Conservation (phyloP, 2,113 vertebrate species). For the Pterocles gutturalis region DNA sequence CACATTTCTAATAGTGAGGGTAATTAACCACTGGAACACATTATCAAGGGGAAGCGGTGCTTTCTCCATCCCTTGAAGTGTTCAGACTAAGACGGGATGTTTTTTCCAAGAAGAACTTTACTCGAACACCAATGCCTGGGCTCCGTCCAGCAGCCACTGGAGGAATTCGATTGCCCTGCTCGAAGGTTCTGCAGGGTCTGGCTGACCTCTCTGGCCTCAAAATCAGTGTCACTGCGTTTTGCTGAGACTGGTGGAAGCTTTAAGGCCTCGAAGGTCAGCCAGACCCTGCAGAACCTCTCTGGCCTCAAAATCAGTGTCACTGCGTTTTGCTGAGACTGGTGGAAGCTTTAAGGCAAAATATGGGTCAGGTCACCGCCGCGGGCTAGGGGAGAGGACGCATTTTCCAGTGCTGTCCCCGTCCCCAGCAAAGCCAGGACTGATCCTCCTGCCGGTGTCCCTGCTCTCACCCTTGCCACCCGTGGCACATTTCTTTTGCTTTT, state of each 20-base stretch:
- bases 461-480: not conserved
- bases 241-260: not conserved
- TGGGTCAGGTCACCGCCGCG: accelerated
- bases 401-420: not conserved
- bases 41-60: conserved; percentile 15
- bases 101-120: not conserved
- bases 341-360: not conserved
- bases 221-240: accelerated
- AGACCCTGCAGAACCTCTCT: not conserved
- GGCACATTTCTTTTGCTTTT: not conserved
- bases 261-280: no score
- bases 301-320: not conserved
- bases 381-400: not conserved
- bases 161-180: not conserved
- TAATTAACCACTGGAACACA: conserved; percentile 55
- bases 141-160: not conserved
- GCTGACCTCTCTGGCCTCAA: not conserved
- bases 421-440: not conserved
- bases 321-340: not conserved
- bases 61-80: conserved; percentile 18
- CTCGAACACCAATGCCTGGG: not conserved
- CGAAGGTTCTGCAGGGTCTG: no score
- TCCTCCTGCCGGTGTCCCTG: not conserved
- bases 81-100: not conserved
- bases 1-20: conserved; percentile 23